Conservation (phyloP, 2,888 invertebrate genomes). For the Diaperis boleti region DNA sequence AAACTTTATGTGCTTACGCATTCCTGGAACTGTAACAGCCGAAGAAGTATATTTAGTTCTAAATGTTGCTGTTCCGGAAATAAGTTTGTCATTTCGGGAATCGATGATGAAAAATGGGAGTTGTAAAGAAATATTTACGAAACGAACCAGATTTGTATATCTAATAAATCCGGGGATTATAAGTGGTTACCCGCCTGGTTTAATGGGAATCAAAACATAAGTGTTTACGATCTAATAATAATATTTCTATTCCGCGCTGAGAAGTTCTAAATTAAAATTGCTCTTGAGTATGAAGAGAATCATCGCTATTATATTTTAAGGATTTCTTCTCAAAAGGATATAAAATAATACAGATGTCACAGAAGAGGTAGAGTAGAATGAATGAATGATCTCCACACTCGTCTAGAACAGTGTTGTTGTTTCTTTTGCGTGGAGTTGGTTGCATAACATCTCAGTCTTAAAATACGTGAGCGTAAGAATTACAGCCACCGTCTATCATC, state of each 20-base stretch:
- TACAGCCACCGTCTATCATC: neutral
- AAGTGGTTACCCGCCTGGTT: too few relatives aligned
- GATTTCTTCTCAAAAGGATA: too few relatives aligned
- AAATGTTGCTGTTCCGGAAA: neutral
- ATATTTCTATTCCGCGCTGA: neutral
- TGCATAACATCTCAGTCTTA: neutral
- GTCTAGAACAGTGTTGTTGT: neutral
- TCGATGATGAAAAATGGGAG: too few relatives aligned
- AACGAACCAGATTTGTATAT: too few relatives aligned
- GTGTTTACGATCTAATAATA: neutral
- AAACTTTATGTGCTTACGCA: slow-evolving; percentile 12
- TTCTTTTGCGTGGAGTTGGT: neutral
- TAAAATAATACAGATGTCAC: too few relatives aligned
- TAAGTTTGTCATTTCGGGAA: too few relatives aligned
- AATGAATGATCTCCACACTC: neutral
- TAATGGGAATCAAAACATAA: neutral
- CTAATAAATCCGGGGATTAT: too few relatives aligned
- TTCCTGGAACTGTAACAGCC: slow-evolving; percentile 1
- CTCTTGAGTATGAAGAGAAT: too few relatives aligned
- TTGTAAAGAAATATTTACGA: too few relatives aligned
- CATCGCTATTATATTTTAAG: too few relatives aligned
- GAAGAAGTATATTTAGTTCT: slow-evolving; percentile 10
- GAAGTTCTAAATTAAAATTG: neutral
- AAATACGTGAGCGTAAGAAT: neutral
- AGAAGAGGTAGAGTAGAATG: neutral